Base-by-base conservation (phyloP, 2,113 vertebrate genomes). In the Gymnobelideus leadbeateri region DNA sequence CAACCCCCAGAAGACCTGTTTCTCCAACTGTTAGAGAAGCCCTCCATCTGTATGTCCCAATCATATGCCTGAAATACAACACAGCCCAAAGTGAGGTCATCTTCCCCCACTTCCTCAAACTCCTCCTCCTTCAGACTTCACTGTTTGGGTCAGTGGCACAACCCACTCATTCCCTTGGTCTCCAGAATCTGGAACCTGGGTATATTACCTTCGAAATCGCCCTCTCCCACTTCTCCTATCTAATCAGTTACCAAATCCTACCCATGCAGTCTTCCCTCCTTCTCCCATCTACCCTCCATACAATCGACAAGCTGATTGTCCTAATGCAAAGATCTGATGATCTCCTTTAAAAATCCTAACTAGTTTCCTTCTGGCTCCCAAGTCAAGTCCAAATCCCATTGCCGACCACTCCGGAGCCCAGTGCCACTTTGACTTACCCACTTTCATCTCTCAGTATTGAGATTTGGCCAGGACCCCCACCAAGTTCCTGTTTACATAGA, bases 171-270 rank as follows among this genome's bases (percentile, higher is more conserved):
- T 21, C n/a, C 37, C n/a, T 23, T 8, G 0, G 7, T 8, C 68
- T 84, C 68, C 31, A 14, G 31, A 2, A 28, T 12, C 14, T 37
- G 57, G 57, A 37, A 4, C 31, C 19, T 23, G 1, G 68, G n/a
- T 19, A 2, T 43, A 5, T n/a, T 6, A n/a, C n/a, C 31, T 68
- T 68, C 31, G 3, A 4, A 31, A 37, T 12, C 3, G 0, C 5
- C 31, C 4, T 19, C 6, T 21, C 68, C 68, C 1, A 23, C n/a
- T 8, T 14, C 31, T 68, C 31, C 61, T 68, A n/a, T 16, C 31
- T n/a, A 68, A 68, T 37, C 37, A n/a, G 61, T 16, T 55, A 55
- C 24, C 54, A 55, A 55, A 7, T 55, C 31, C 61, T 37, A 16
- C 3, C 61, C 0, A 68, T 14, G 4, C 26, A 28, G 10, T 25